A percentile compares a stretch with the other conserved stretches of the same genome.
phyloP scores from a whole-genome alignment of 2,797 vertebrate species.

The Limnodromus scolopaceus region DNA sequence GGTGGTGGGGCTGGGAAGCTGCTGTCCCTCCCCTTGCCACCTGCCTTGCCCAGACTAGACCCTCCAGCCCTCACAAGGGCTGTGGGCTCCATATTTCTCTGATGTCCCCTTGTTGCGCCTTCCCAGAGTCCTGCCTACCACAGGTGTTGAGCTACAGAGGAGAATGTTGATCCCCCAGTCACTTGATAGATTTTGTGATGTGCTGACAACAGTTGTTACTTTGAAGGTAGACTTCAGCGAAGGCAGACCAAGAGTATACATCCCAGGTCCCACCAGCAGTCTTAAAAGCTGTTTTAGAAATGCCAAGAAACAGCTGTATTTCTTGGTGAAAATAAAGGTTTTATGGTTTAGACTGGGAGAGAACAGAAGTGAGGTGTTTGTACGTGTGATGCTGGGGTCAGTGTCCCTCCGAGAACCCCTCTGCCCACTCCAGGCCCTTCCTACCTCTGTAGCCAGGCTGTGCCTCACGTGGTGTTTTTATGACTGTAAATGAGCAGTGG shows the following conservation, averaged over 20 bases:
- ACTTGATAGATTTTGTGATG: background rate
- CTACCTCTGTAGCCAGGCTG: background rate
- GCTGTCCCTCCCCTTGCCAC: background rate
- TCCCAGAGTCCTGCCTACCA: background rate
- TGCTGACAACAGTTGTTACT: background rate
- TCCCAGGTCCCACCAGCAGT: background rate
- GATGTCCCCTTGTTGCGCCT: background rate
- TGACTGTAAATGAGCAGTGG: background rate
- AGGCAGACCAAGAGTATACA: background rate
- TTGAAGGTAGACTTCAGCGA: background rate
- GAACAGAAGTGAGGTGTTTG: background rate
- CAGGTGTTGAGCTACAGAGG: background rate
- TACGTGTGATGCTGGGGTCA: rapidly evolving
- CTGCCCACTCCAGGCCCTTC: background rate
- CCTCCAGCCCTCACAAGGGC: background rate
- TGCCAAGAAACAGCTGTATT: background rate
- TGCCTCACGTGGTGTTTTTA: background rate
- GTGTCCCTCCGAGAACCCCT: background rate
- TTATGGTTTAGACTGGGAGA: background rate
- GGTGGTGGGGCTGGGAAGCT: background rate
- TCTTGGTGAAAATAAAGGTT: background rate
- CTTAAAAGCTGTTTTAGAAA: background rate
- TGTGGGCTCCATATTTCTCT: background rate
- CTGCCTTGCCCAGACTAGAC: background rate
- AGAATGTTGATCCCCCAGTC: background rate